Percentiles rank a stretch among this genome's conserved stretches.
Conservation (phyloP, 2,113 vertebrate species). For the Acanthochromis polyacanthus region DNA sequence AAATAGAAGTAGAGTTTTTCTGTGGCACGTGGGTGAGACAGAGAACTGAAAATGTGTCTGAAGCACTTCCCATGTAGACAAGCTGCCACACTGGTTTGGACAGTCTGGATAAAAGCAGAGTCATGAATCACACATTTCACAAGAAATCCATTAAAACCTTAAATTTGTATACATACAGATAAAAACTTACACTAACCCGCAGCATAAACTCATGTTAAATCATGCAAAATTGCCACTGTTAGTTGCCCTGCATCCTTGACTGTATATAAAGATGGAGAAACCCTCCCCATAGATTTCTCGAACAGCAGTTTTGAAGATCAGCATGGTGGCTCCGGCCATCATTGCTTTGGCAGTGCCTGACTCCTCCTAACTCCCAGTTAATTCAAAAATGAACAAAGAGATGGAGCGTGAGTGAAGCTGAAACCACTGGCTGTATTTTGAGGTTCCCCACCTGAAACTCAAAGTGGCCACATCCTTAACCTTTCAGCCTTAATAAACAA, state of each 20-base stretch:
- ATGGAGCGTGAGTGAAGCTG: too few relatives aligned
- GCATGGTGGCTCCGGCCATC: too few relatives aligned
- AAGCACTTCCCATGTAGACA: not conserved
- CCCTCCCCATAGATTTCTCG: not conserved
- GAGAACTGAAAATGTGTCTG: not conserved
- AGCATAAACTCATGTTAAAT: not conserved
- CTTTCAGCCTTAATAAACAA: too few relatives aligned
- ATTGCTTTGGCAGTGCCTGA: too few relatives aligned
- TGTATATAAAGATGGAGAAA: not conserved
- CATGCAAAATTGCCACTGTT: not conserved
- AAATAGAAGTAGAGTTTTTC: not conserved
- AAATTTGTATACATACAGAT: not conserved
- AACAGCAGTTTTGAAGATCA: not conserved
- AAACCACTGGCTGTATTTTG: too few relatives aligned
- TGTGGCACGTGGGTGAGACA: too few relatives aligned
- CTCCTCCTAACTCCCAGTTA: too few relatives aligned
- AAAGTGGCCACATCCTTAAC: too few relatives aligned
- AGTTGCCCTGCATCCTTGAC: not conserved
- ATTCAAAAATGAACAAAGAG: too few relatives aligned
- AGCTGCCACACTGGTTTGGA: not conserved
- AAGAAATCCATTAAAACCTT: not conserved
- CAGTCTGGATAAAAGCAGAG: not conserved
- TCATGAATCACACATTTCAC: not conserved
- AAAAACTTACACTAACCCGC: not conserved
- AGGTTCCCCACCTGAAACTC: too few relatives aligned